Evolutionary conservation across 2,888 invertebrate species (phyloP), one percentile per base, ranked within the genome.

Genomic region (Diogma glabrata): DNA sequence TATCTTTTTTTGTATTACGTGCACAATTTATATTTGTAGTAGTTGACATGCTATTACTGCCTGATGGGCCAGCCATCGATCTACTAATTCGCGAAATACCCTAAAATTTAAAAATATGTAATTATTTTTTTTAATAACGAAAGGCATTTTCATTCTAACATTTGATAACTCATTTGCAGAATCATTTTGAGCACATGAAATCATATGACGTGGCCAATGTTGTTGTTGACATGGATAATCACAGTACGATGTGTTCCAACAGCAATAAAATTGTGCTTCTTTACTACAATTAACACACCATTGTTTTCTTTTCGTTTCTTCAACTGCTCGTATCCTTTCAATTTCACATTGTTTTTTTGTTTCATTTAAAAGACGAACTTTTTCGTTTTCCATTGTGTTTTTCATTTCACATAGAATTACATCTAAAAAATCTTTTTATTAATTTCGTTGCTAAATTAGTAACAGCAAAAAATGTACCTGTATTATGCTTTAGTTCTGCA

Each of bases 171-270:
- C n/a, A n/a, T n/a, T n/a, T n/a, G n/a, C n/a, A n/a, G n/a, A n/a
- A 22, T 57, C 57, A 6, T 56, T 57, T 57, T 66, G 66, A 3
- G 61, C 61, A 54, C 67, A 67, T 14, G 54, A 53, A 3, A 54
- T 22, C 3, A 66, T 81, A 67, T 93, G 93, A 8, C 75, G 71
- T 1, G 82, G 69, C 93, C 93, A 93, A 67, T 93, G 91, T 57
- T 81, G 75, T 62, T 86, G 81, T 69, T 93, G 93, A 61, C 94
- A 94, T 2, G 82, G 77, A 65, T 86, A 85, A 71, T 88, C 87
- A 69, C 94, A 95, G 69, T 95, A 95, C 50, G 90, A 83, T 0
- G 93, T 93, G 72, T 93, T 94, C 93, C 94, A 95, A 64, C 95
- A 95, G 64, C 95, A 95, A 69, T 92, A 91, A 67, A 90, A 89